Percentiles rank a stretch among this genome's conserved stretches.
Conservation (phyloP, 2,797 vertebrate species). For the Myripristis jacobus region DNA sequence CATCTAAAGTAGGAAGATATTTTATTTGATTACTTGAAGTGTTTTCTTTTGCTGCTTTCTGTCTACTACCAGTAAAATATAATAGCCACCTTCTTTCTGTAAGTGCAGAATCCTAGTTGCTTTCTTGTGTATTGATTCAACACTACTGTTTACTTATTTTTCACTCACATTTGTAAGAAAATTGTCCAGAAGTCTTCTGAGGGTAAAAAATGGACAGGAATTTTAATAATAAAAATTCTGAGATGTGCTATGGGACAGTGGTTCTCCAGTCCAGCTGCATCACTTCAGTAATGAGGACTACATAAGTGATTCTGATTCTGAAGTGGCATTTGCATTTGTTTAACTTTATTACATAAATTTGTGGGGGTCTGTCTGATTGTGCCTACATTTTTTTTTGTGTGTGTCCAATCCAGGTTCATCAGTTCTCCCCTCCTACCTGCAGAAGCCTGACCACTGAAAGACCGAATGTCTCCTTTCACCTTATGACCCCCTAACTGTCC, state of each 20-base stretch:
- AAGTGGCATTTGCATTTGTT: not conserved
- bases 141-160: not conserved
- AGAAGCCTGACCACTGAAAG: constrained; percentile 76
- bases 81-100: not conserved
- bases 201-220: too few species aligned
- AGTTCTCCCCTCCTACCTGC: constrained; percentile 60
- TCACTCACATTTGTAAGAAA: not conserved
- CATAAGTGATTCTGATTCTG: too few species aligned
- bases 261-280: too few species aligned
- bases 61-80: not conserved
- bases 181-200: not conserved
- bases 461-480: constrained; percentile 40
- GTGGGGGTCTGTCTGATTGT: constrained; percentile 2
- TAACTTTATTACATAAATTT: not conserved
- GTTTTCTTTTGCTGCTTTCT: too few species aligned
- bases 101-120: not conserved
- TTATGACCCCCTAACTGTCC: constrained; percentile 26
- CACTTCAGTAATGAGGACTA: too few species aligned
- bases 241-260: too few species aligned
- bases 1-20: too few species aligned
- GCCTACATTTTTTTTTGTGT: constrained; percentile 50
- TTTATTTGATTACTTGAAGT: too few species aligned
- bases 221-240: too few species aligned
- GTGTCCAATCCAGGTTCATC: constrained; percentile 68
- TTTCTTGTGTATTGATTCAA: not conserved